These are phyloP conservation scores for Poecilia gillii DNA, from an alignment of 2,797 vertebrate genomes.

Conservation along the genomic window DNA sequence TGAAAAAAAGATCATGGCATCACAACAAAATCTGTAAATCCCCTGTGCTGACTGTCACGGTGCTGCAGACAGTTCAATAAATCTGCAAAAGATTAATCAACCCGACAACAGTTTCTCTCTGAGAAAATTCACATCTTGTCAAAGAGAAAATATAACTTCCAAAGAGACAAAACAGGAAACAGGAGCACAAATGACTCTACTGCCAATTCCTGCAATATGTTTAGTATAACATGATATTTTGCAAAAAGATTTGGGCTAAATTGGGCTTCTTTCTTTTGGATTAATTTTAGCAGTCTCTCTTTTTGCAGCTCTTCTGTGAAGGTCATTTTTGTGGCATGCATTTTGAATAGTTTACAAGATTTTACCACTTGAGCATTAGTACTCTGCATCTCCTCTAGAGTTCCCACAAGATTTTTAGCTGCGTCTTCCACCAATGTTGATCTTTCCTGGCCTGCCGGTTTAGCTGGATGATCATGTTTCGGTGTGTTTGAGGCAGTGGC, in stretches of 20 bases:
- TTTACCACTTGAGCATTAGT: background rate
- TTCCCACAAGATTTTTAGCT: background rate
- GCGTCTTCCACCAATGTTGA: background rate
- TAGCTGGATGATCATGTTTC: background rate
- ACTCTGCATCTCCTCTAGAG: background rate
- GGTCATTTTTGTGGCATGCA: background rate
- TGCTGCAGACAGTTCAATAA: conserved; percentile 31
- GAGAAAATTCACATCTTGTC: conserved; percentile 39
- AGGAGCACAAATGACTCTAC: conserved; percentile 4
- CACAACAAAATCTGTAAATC: conserved; percentile 21
- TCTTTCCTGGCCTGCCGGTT: background rate
- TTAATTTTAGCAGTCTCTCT: background rate
- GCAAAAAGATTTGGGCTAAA: background rate
- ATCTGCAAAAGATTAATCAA: conserved; percentile 47
- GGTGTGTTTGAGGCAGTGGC: background rate
- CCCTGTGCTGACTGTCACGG: conserved; percentile 28
- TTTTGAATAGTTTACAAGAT: too few species aligned
- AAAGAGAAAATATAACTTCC: conserved; percentile 35
- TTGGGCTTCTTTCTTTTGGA: background rate
- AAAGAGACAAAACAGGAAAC: conserved; percentile 42
- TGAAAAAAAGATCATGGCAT: conserved; percentile 37
- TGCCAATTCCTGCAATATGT: background rate
- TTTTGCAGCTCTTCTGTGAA: background rate
- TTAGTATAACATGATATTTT: background rate
- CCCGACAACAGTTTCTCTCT: conserved; percentile 27